Conservation (phyloP, 2,888 invertebrate genomes). For the Sinelater perroti region DNA sequence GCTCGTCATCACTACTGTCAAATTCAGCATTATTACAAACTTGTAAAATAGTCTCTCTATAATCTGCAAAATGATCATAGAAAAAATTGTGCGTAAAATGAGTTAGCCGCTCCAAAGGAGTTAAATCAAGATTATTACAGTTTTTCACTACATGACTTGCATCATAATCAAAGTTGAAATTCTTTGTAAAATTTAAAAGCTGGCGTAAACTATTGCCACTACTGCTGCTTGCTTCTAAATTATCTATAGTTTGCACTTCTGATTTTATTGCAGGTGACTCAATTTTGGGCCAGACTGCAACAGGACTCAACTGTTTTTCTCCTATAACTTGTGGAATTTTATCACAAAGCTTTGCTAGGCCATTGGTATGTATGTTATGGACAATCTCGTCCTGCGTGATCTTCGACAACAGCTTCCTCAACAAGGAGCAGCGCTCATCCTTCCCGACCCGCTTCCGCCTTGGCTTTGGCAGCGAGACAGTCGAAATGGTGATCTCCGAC, state of each 20-base stretch:
- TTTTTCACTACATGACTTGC: conserved; percentile 45
- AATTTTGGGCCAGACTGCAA: not conserved
- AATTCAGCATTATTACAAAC: conserved; percentile 20
- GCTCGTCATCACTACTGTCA: conserved; percentile 28
- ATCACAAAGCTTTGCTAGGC: conserved; percentile 34
- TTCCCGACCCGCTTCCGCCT: conserved; percentile 55
- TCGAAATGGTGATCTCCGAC: conserved; percentile 50
- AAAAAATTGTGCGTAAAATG: conserved; percentile 57
- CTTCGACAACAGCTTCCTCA: conserved; percentile 53
- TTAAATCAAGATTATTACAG: conserved; percentile 50
- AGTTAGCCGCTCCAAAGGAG: conserved; percentile 54
- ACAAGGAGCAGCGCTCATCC: conserved; percentile 55
- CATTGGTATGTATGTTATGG: conserved; percentile 34
- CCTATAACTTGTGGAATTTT: conserved; percentile 12
- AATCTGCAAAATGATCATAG: conserved; percentile 55
- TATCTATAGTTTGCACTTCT: conserved; percentile 5
- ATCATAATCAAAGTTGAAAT: conserved; percentile 56
- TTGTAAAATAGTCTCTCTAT: conserved; percentile 52
- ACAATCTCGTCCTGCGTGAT: conserved; percentile 40
- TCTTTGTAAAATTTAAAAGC: conserved; percentile 56
- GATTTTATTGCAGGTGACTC: conserved; percentile 43
- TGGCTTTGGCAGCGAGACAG: conserved; percentile 21
- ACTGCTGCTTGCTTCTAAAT: not conserved
- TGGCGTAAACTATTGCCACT: conserved; percentile 51
- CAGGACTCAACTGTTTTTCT: not conserved